phyloP scores from a whole-genome alignment of 2,888 invertebrate genomes.

The Diploptera punctata region DNA sequence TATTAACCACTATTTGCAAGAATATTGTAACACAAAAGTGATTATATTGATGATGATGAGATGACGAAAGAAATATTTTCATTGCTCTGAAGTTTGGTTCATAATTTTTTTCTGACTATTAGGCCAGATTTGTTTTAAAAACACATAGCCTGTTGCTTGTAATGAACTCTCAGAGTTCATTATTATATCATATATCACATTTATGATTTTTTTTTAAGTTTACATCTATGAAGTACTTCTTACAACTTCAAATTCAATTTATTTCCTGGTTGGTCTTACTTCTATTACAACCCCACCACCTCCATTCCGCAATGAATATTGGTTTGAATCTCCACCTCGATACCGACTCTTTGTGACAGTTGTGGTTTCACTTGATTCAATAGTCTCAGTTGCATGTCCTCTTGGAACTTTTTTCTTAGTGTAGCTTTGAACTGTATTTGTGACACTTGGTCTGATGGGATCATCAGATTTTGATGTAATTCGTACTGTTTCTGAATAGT shows the following conservation, averaged over 20 bases:
- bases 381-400: conserved; percentile 66
- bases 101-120: no score
- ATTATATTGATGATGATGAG: no score
- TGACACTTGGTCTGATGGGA: conserved; percentile 70
- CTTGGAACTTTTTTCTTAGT: conserved; percentile 74
- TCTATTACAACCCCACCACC: conserved; percentile 66
- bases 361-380: conserved; percentile 73
- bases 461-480: conserved; percentile 72
- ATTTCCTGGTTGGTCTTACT: conserved; percentile 54
- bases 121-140: no score
- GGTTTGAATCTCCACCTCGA: conserved; percentile 58
- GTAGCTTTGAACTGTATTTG: conserved; percentile 73
- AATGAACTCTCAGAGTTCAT: no score
- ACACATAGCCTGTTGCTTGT: no score
- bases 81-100: not conserved
- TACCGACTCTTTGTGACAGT: conserved; percentile 71
- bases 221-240: not conserved
- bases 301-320: conserved; percentile 51
- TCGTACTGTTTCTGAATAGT: conserved; percentile 71
- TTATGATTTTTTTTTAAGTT: not conserved
- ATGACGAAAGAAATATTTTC: not conserved
- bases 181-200: no score
- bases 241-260: not conserved
- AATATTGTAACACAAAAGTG: no score
- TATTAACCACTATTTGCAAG: no score